Conservation (phyloP, 2,113 vertebrate genomes). For the Ondatra zibethicus region DNA sequence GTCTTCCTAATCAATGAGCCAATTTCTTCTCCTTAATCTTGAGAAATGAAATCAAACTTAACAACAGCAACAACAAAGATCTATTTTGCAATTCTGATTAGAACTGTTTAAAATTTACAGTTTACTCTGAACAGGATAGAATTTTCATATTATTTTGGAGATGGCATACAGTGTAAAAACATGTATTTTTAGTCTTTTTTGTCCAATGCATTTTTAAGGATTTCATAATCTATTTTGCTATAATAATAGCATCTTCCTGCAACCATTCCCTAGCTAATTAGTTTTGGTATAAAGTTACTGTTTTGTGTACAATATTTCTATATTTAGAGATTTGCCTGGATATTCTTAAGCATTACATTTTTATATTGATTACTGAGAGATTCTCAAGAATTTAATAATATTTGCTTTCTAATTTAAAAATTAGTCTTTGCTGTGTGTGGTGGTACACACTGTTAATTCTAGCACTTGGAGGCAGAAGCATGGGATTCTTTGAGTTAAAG, state of each 20-base stretch:
- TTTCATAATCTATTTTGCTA: slow-evolving; percentile 32
- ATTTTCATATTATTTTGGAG: slow-evolving; percentile 20
- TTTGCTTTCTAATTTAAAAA: slow-evolving; percentile 19
- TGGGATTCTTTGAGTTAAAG: background rate
- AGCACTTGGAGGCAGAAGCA: background rate
- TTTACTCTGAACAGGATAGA: slow-evolving; percentile 39
- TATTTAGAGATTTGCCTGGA: slow-evolving; percentile 29
- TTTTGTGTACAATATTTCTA: slow-evolving; percentile 4
- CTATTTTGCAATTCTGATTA: slow-evolving; percentile 15
- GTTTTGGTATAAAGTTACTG: background rate
- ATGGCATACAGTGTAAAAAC: slow-evolving; percentile 7
- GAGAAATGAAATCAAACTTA: slow-evolving; percentile 46
- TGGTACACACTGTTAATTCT: background rate
- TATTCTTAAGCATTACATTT: slow-evolving; percentile 33
- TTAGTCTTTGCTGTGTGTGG: background rate
- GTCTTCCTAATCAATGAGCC: background rate
- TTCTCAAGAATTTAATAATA: slow-evolving; percentile 20
- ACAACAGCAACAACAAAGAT: background rate
- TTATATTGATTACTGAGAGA: slow-evolving; percentile 23
- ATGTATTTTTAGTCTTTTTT: slow-evolving; percentile 52
- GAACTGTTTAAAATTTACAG: slow-evolving; percentile 44
- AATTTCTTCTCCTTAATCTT: slow-evolving; percentile 21
- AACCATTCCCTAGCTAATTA: background rate
- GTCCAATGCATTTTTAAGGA: background rate
- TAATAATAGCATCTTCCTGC: background rate